These are phyloP conservation scores for Phrynocephalus guinanensis DNA, from an alignment of 2,797 vertebrate species.

Conservation along the genomic window DNA sequence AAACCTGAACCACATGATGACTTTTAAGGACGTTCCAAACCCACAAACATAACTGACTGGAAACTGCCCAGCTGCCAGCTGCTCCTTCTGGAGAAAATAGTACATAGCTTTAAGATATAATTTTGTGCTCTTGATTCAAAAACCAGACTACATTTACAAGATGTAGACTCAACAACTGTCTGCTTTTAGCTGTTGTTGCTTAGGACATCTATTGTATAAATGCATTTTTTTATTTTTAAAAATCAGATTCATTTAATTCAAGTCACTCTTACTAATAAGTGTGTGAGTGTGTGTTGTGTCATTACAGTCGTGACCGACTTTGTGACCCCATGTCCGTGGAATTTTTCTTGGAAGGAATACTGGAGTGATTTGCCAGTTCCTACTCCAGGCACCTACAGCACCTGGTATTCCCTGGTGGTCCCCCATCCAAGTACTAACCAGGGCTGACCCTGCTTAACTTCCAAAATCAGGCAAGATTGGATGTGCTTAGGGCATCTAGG, in stretches of 20 bases:
- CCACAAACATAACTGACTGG: constrained; percentile 66
- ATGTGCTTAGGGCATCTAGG: too few species aligned
- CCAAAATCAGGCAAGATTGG: too few species aligned
- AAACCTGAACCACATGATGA: constrained; percentile 65
- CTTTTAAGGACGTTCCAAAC: constrained; percentile 69
- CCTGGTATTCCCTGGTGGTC: too few species aligned
- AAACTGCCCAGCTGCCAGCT: constrained; percentile 69
- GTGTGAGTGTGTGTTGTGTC: too few species aligned
- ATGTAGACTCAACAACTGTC: not conserved
- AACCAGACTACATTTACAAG: constrained; percentile 35
- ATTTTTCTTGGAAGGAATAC: too few species aligned
- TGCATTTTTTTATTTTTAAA: constrained; percentile 37
- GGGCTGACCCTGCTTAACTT: too few species aligned
- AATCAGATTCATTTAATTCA: constrained; percentile 4
- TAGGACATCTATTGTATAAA: constrained; percentile 46
- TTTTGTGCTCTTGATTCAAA: constrained; percentile 43
- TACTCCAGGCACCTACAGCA: too few species aligned
- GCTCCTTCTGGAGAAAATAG: constrained; percentile 68
- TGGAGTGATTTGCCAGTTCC: too few species aligned
- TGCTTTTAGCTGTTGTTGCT: not conserved
- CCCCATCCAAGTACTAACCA: too few species aligned
- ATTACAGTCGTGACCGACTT: too few species aligned
- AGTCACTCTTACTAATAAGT: not conserved
- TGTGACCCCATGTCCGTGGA: too few species aligned
- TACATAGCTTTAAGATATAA: constrained; percentile 38